Evolutionary conservation across 1,140 invertebrate species (phyloP).

Genomic region (Meloidogyne exigua): DNA sequence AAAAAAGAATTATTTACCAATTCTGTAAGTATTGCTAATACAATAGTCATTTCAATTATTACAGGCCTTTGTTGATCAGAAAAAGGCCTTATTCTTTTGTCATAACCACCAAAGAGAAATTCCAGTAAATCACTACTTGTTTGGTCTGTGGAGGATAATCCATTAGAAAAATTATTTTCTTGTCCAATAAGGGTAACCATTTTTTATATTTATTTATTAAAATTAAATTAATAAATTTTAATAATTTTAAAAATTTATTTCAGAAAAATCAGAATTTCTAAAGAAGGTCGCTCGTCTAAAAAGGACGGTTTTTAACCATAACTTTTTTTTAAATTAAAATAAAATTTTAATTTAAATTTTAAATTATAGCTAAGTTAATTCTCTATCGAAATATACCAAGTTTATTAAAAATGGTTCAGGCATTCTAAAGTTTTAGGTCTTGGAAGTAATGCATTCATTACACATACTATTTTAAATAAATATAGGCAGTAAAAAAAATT

Average conservation of each 20-base stretch:
- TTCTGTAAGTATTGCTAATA: conserved; percentile 56
- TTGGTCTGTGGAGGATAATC: background rate
- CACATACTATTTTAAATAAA: no score
- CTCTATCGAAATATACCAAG: background rate
- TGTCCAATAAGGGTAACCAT: background rate
- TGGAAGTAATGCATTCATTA: background rate
- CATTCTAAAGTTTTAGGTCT: background rate
- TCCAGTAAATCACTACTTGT: conserved; percentile 31
- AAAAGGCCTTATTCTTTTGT: conserved; percentile 51
- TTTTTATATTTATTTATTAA: background rate
- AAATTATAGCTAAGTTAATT: background rate
- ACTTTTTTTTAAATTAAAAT: background rate
- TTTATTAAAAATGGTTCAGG: background rate
- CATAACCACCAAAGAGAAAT: conserved; percentile 42
- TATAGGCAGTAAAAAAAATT: background rate
- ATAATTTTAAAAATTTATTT: background rate
- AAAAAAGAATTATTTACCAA: conserved; percentile 23
- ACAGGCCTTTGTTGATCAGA: conserved; percentile 45
- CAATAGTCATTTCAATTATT: conserved; percentile 51
- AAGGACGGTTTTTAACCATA: no score
- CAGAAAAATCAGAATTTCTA: no score
- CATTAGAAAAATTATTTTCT: background rate
- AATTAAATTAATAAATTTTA: background rate
- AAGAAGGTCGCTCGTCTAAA: no score
- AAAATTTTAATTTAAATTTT: background rate